Base-by-base conservation (phyloP, 2,113 vertebrate genomes). In the Rhadina sibilatrix region DNA sequence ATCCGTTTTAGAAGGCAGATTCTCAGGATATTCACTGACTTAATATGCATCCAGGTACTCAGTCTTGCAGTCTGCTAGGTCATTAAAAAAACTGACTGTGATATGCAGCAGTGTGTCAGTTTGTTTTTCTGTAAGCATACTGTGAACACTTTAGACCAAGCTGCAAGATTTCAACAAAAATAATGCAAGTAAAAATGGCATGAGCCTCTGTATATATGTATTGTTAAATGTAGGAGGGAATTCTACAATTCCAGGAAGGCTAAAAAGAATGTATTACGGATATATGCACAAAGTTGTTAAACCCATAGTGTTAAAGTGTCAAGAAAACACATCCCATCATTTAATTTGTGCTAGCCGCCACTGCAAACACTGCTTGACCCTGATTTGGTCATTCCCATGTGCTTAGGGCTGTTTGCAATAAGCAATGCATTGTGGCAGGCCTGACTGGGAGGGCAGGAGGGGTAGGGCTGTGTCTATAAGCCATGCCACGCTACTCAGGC, bases 351-450 rank as follows among this genome's bases (percentile, higher is more conserved):
- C 18, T 50, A 72, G 11, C 7, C 18, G 61, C 12, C 5, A 10
- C 44, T 64, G 18, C 60, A 22, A 75, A 20, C 15, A 60, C 11
- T 15, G 15, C 7, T 46, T 68, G 28, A 84, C 11, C 5, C 12
- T 0, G 0, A 13, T 81, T 84, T 52, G 7, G 9, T 79, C 10
- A 37, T 59, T 84, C 37, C 25, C 3, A 9, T 8, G 8, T 25
- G 7, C 28, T 80, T 33, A 80, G 20, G 12, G 9, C 17, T 60
- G 3, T 69, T 86, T 8, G 2, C 17, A 71, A 38, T 12, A n/a
- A 49, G 10, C 38, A 81, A 6, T n/a, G 12, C 2, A 18, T 44
- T 49, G 15, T 37, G n/a, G 17, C 10, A 75, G 59, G 11, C 9
- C 12, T 78, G n/a, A 22, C 1, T 19, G 31, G 27, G 25, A 19